Evolutionary conservation across 1,140 invertebrate genomes (phyloP).

Genomic region (Asobara japonica): DNA sequence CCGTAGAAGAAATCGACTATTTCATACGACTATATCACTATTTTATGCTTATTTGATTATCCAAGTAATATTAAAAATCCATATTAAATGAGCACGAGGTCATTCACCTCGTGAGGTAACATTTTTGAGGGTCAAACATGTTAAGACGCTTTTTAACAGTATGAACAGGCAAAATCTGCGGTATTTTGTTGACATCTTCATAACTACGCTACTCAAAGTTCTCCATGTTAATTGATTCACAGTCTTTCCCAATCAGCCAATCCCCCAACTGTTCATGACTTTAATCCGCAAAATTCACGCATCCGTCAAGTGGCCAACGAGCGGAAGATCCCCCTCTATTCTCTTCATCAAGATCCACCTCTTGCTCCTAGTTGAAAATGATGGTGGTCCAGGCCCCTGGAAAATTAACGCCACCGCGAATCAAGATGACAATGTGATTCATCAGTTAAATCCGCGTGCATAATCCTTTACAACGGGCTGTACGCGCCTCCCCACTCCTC

Average conservation of each 20-base stretch:
- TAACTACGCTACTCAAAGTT: background rate
- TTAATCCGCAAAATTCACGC: slow-evolving; percentile 38
- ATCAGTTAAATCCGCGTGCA: slow-evolving; percentile 69
- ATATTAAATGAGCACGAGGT: too few relatives aligned
- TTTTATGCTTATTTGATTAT: too few relatives aligned
- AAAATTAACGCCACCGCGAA: slow-evolving; percentile 67
- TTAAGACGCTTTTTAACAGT: too few relatives aligned
- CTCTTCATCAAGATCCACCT: slow-evolving; percentile 23
- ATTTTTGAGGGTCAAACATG: too few relatives aligned
- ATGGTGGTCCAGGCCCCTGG: slow-evolving; percentile 34
- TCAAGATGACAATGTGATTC: slow-evolving; percentile 69
- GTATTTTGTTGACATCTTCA: too few relatives aligned
- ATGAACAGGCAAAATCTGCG: too few relatives aligned
- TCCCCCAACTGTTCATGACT: slow-evolving; percentile 21
- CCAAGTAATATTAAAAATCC: too few relatives aligned
- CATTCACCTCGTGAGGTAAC: too few relatives aligned
- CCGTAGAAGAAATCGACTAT: too few relatives aligned
- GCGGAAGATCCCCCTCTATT: slow-evolving; percentile 35
- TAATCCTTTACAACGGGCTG: slow-evolving; percentile 65
- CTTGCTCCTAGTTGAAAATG: slow-evolving; percentile 5
- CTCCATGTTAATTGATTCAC: background rate
- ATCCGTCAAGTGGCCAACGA: slow-evolving; percentile 31
- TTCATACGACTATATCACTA: too few relatives aligned
- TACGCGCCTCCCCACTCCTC: slow-evolving; percentile 47
- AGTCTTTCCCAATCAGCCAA: slow-evolving; percentile 12